Evolutionary conservation across 2,888 invertebrate species (phyloP).

Genomic region (Eumacrocentrus americanus): DNA sequence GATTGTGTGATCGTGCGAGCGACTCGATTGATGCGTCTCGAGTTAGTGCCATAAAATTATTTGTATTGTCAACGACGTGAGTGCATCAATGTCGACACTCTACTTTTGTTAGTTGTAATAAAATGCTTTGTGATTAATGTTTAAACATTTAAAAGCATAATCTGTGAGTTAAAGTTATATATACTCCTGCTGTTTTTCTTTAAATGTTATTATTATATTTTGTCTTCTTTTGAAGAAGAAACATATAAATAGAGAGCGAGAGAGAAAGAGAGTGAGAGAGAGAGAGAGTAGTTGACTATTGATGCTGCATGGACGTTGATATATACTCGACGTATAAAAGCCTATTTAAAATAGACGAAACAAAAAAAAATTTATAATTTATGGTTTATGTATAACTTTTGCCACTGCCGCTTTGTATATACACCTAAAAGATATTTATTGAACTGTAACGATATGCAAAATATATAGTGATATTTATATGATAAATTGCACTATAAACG

Average conservation of each 20-base stretch:
- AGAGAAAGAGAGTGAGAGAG: too few species aligned
- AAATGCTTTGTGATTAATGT: neutral
- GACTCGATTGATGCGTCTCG: slow-evolving; percentile 25
- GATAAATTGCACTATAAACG: slow-evolving; percentile 31
- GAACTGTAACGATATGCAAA: slow-evolving; percentile 57
- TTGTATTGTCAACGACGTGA: slow-evolving; percentile 30
- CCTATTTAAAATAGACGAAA: neutral
- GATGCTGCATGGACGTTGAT: neutral
- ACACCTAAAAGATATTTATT: slow-evolving; percentile 58
- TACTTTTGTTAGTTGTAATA: slow-evolving; percentile 18
- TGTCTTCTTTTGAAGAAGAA: slow-evolving; percentile 2
- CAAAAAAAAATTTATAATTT: slow-evolving; percentile 13
- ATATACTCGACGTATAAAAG: neutral
- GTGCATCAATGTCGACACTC: slow-evolving; percentile 26
- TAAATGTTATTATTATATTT: neutral
- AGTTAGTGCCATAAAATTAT: slow-evolving; percentile 34
- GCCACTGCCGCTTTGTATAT: slow-evolving; percentile 49
- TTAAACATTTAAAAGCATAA: too few species aligned
- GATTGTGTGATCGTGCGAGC: slow-evolving; percentile 37
- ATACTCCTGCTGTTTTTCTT: too few species aligned
- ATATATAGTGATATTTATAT: slow-evolving; percentile 60
- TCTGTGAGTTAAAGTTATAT: too few species aligned
- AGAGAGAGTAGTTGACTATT: neutral
- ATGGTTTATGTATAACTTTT: slow-evolving; percentile 18
- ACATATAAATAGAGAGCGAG: too few species aligned